Percentiles rank a stretch among this genome's conserved stretches.
Evolutionary conservation across 1,140 invertebrate species (phyloP).

Genomic region (Meteorus sp.): DNA sequence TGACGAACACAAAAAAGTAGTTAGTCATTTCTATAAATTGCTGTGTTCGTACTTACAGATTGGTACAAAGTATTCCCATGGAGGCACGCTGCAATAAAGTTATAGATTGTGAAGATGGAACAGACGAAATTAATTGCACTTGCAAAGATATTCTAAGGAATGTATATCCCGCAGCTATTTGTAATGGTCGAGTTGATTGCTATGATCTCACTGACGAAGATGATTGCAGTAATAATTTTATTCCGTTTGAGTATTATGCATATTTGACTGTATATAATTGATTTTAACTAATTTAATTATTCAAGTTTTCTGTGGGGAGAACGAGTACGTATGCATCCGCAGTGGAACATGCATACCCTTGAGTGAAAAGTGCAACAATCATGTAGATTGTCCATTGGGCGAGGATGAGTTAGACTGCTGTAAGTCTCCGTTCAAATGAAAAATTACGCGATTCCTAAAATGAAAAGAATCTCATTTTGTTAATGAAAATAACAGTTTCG

Average conservation of each 20-base stretch:
- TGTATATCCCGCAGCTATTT: slow-evolving; percentile 64
- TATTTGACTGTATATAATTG: neutral
- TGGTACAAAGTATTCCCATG: slow-evolving; percentile 66
- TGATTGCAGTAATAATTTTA: slow-evolving; percentile 62
- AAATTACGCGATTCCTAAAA: neutral
- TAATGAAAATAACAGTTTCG: too few species aligned
- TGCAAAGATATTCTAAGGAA: slow-evolving; percentile 70
- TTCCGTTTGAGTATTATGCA: neutral
- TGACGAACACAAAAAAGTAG: neutral
- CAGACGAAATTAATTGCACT: slow-evolving; percentile 74
- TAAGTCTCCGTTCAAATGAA: slow-evolving; percentile 49
- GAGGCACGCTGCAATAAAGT: slow-evolving; percentile 68
- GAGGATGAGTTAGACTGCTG: slow-evolving; percentile 77
- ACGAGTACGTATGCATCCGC: slow-evolving; percentile 62
- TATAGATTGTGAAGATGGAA: slow-evolving; percentile 79
- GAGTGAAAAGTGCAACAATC: slow-evolving; percentile 64
- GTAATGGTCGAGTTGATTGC: slow-evolving; percentile 80
- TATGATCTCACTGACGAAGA: slow-evolving; percentile 74
- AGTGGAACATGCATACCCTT: slow-evolving; percentile 64
- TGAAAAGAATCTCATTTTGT: neutral
- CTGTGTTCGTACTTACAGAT: slow-evolving; percentile 61
- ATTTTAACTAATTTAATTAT: slow-evolving; percentile 24
- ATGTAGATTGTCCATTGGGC: slow-evolving; percentile 64
- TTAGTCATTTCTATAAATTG: slow-evolving; percentile 29
- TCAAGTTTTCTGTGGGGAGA: slow-evolving; percentile 61